Evolutionary conservation across 92 coral and sea anemone genomes (phyloP).

Genomic region (Siderastrea radians): DNA sequence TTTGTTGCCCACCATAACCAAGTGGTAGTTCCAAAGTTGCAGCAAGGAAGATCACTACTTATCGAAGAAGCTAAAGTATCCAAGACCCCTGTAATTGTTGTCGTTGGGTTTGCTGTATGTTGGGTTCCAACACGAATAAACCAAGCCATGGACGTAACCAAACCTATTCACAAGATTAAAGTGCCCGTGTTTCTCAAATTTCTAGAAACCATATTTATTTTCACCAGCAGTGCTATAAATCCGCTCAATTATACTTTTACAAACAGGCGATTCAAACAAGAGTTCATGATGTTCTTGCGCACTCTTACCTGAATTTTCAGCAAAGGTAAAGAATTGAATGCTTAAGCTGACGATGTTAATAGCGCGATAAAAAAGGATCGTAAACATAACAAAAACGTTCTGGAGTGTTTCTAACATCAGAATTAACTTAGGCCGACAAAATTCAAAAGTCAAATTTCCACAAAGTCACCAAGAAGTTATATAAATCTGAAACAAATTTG

Average conservation of each 20-base stretch:
- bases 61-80: conserved; percentile 13
- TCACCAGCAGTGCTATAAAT: conserved; percentile 9
- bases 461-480: too few relatives aligned
- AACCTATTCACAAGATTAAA: neutral
- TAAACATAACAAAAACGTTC: too few relatives aligned
- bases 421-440: too few relatives aligned
- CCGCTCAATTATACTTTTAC: neutral
- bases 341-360: too few relatives aligned
- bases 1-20: conserved; percentile 15
- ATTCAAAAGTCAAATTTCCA: too few relatives aligned
- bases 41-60: neutral
- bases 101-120: neutral
- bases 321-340: too few relatives aligned
- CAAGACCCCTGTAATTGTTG: neutral
- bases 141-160: neutral
- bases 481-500: too few relatives aligned
- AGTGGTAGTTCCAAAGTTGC: neutral
- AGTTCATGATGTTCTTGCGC: neutral
- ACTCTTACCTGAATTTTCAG: too few relatives aligned
- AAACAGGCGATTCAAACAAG: neutral
- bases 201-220: neutral
- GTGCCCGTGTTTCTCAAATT: neutral
- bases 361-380: too few relatives aligned
- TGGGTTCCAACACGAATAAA: neutral
- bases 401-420: too few relatives aligned